Evolutionary conservation across 2,888 invertebrate species (phyloP).

Genomic region (Sarcophaga rosellei): DNA sequence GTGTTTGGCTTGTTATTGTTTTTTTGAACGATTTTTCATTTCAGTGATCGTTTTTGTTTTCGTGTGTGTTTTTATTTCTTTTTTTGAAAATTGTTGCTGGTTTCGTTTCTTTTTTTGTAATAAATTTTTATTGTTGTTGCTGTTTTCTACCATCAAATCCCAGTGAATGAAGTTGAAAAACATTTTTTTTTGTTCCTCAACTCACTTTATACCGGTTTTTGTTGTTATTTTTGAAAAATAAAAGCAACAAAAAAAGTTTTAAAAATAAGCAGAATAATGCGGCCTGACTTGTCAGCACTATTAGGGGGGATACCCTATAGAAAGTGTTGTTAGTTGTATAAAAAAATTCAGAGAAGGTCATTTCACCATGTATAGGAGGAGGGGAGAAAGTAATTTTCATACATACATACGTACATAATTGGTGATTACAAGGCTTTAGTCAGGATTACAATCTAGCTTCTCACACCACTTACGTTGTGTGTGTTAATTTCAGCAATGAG

Average conservation of each 20-base stretch:
- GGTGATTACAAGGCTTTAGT: too few species aligned
- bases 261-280: conserved; percentile 34
- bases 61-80: not conserved
- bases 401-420: too few species aligned
- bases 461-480: too few species aligned
- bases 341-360: too few species aligned
- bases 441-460: too few species aligned
- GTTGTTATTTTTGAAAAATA: conserved; percentile 23
- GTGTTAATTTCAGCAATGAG: too few species aligned
- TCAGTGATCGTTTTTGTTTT: conserved; percentile 30
- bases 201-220: conserved; percentile 43
- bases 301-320: not conserved
- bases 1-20: conserved; percentile 12
- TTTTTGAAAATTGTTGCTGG: conserved; percentile 47
- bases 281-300: conserved; percentile 41
- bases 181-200: not conserved
- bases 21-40: conserved; percentile 60
- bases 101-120: conserved; percentile 35
- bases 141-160: conserved; percentile 31
- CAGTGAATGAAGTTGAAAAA: conserved; percentile 61
- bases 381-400: too few species aligned
- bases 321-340: not conserved
- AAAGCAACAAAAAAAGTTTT: conserved; percentile 6
- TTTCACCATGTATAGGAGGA: too few species aligned
- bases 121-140: conserved; percentile 20